These are phyloP conservation scores for Emys orbicularis DNA, from an alignment of 2,797 vertebrate genomes.

Conservation along the genomic window DNA sequence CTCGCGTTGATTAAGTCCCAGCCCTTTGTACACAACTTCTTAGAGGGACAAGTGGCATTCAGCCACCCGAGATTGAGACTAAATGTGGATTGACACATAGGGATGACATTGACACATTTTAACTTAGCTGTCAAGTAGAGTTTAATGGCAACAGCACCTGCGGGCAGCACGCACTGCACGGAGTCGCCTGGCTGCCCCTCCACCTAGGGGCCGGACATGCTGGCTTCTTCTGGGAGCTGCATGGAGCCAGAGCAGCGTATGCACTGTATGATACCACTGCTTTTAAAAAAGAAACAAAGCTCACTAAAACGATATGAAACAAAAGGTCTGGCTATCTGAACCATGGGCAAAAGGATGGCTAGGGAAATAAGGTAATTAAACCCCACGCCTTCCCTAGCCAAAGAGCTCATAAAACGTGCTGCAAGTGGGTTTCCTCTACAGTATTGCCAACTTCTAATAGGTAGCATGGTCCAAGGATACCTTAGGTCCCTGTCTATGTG, in stretches of 20 bases:
- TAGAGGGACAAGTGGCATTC: too few species aligned
- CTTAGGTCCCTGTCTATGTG: neutral
- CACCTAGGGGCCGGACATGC: too few species aligned
- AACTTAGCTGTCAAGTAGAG: neutral
- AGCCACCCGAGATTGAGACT: too few species aligned
- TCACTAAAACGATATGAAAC: neutral
- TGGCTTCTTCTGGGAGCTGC: too few species aligned
- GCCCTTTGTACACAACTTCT: too few species aligned
- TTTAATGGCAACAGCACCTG: slow-evolving; percentile 2
- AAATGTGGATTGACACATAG: neutral
- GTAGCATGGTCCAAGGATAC: neutral
- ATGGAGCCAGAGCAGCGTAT: too few species aligned
- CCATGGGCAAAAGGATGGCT: neutral
- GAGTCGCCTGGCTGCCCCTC: too few species aligned
- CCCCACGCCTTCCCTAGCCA: neutral
- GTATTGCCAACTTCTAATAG: neutral
- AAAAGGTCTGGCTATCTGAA: neutral
- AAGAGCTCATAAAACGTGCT: neutral
- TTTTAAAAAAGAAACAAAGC: neutral
- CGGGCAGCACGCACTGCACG: too few species aligned
- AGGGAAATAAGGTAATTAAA: neutral
- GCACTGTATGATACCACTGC: neutral
- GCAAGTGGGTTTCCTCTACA: neutral
- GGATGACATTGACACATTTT: accelerated
- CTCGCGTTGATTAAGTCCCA: too few species aligned